Conservation (phyloP, 1,140 invertebrate genomes). For the Papilio dardanus region DNA sequence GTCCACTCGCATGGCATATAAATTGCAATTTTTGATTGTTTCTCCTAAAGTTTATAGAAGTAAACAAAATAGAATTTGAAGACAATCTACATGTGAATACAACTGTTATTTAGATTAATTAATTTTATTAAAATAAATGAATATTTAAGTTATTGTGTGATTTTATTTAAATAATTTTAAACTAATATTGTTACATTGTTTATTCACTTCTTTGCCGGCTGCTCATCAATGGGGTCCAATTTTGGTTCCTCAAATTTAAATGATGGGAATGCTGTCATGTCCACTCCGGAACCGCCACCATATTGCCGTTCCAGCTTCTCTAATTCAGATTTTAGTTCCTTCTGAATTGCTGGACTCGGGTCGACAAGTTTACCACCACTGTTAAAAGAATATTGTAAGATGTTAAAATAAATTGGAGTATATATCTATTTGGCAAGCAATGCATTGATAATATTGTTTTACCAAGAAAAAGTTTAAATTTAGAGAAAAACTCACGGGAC, state of each 20-base stretch:
- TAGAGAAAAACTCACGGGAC: no score
- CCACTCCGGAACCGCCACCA: conserved; percentile 88
- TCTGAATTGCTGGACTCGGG: conserved; percentile 88
- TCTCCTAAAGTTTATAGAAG: no score
- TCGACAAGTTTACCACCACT: conserved; percentile 93
- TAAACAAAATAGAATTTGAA: neutral
- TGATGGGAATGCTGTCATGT: conserved; percentile 94
- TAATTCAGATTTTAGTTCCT: conserved; percentile 89
- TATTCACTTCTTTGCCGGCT: conserved; percentile 60
- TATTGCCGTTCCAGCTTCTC: conserved; percentile 91
- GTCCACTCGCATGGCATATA: no score
- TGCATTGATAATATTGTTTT: no score
- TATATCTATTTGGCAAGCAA: no score
- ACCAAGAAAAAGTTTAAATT: no score
- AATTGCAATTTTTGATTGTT: no score
- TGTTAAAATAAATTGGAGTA: neutral
- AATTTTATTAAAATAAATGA: neutral
- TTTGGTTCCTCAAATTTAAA: conserved; percentile 90
- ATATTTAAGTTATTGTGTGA: neutral
- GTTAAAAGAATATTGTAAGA: conserved; percentile 29
- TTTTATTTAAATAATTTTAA: conserved; percentile 27
- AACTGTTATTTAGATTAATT: neutral
- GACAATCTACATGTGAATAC: neutral
- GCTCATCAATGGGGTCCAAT: conserved; percentile 83
- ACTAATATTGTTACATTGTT: conserved; percentile 40